These are phyloP conservation scores for Pongo pygmaeus DNA, from an alignment of 2,113 vertebrate species.

Conservation along the genomic window DNA sequence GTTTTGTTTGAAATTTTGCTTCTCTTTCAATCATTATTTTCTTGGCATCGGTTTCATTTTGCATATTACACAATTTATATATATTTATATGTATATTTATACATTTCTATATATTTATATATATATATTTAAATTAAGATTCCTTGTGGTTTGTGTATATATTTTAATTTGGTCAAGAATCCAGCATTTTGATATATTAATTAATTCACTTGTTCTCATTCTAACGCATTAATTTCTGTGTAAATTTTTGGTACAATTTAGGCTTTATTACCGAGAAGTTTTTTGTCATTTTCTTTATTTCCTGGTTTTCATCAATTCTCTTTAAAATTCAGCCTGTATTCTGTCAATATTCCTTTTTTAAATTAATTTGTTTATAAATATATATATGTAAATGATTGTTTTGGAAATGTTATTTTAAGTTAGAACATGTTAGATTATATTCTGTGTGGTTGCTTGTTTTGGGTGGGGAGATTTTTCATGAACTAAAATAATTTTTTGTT, in stretches of 20 bases:
- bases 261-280: not conserved
- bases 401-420: not conserved
- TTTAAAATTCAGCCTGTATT: too few species aligned
- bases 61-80: not conserved
- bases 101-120: too few species aligned
- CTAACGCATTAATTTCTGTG: not conserved
- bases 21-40: not conserved
- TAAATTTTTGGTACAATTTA: too few species aligned
- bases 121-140: not conserved
- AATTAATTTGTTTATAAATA: too few species aligned
- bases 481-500: not conserved
- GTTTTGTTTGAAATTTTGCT: not conserved
- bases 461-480: not conserved
- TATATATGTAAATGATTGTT: too few species aligned
- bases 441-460: not conserved
- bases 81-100: too few species aligned
- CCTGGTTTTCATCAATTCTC: not conserved
- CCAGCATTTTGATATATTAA: not conserved
- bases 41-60: not conserved
- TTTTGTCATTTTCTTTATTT: not conserved
- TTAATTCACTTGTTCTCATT: not conserved
- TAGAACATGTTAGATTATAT: not conserved
- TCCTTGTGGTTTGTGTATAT: not conserved
- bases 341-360: too few species aligned
- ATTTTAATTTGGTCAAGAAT: not conserved